Evolutionary conservation across 92 coral and sea anemone species (phyloP), one percentile per base, ranked within the genome.

Genomic region (Pocillopora meandrina): DNA sequence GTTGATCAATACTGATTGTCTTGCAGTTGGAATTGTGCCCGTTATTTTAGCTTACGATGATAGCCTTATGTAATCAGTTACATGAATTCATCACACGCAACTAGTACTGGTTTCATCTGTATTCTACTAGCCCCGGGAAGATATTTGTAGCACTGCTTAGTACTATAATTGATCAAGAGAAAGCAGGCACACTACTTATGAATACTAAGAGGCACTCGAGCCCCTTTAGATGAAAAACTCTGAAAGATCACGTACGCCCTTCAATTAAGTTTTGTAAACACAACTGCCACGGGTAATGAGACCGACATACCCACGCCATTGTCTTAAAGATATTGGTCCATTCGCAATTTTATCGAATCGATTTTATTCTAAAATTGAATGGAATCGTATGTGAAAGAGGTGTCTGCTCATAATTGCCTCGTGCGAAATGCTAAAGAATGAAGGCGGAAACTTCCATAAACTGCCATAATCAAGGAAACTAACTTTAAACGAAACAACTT

Each of bases 341-440:
- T 31, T 68, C 47, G 42, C 55, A 10, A 15, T 36, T 35, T 13
- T 47, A 69, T 5, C 0, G n/a, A 70, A 70, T 70, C 15, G 74
- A 35, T 70, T 34, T 42, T 16, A 52, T 36, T 70, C 74, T 70
- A 70, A 70, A 70, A 69, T 69, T 69, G 35, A 52, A 69, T 33
- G 14, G 49, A 69, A 69, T 69, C 23, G 21, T 4, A 19, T 2
- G 10, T 64, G 10, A 64, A 64, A 64, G 68, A 64, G 21, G 31
- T 26, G 31, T 26, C 68, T 23, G 68, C 33, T 64, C 68, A 5
- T 12, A 64, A 62, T 2, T 62, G 5, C n/a, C 31, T 26, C 0
- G 31, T 26, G 31, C 31, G 31, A 26, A 26, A 26, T 26, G 31
- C 31, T 26, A 26, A 26, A 26, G 31, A 42, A 42, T 7, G 52